Base-by-base conservation (phyloP, 2,797 vertebrate genomes). In the Acrossocheilus fasciatus region DNA sequence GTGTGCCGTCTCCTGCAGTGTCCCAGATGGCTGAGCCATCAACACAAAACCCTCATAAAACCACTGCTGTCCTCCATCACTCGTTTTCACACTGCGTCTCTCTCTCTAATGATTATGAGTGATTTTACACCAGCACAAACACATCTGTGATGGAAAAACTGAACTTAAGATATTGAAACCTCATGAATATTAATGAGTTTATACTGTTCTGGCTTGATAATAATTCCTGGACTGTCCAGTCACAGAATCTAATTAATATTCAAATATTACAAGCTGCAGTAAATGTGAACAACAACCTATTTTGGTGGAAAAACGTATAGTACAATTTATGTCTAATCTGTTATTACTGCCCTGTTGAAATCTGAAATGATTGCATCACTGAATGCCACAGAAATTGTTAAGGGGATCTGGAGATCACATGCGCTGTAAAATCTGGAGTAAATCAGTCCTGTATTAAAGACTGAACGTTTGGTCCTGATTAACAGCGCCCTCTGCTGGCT, bases 1-100 rank as follows among this genome's bases (percentile, higher is more conserved):
- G 87, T 91, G 89, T 92, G 87, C 94, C 94, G 94, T 95, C 94
- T 94, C 95, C 95, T 92, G 93, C 94, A 92, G 94, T 92, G 93
- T 93, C 92, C 93, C 94, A 96, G 94, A 96, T 96, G 94, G 95
- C 92, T 93, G 76, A 57, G 57, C 76, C 57, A 88, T 87, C 81
- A 89, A 94, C 86, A 76, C 92, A 93, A 94, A 93, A 94, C 91
- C 91, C 93, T 41, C 47, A 82, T 50, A 34, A 64, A 66, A 70
- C 17, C 52, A 70, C 54, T 78, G 23, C 75, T 17, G 47, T 14
- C 72, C 47, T 80, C 30, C 17, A 84, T 83, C 34, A 59, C 75
- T 69, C 18, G 79, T 72, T 26, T 73, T 41, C 18, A 9, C 72
- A 41, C 50, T n/a, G 54, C 36, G 18, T 57, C 14, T 76, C 34